Evolutionary conservation across 2,113 vertebrate genomes (phyloP).

Genomic region (Chaenocephalus aceratus): DNA sequence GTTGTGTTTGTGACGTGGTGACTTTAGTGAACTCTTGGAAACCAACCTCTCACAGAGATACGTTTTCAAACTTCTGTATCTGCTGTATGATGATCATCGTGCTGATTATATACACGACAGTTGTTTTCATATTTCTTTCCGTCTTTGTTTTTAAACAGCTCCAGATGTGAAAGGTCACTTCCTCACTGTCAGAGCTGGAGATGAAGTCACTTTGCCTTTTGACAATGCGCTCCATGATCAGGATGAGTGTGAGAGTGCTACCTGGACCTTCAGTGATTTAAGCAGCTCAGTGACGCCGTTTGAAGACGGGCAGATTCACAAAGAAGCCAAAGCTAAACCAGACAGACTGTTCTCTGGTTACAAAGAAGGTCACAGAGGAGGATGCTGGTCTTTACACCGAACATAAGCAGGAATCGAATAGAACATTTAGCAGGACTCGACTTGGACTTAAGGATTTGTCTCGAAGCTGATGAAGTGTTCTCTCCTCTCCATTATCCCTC

Average conservation of each 20-base stretch:
- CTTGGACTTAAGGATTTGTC: no score
- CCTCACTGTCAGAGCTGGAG: not conserved
- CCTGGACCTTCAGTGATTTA: rapidly evolving
- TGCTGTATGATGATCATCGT: no score
- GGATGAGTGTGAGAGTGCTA: not conserved
- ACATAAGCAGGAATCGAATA: not conserved
- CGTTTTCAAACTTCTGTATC: not conserved
- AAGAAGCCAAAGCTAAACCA: not conserved
- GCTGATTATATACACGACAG: no score
- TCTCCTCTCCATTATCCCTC: no score
- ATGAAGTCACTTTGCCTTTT: not conserved
- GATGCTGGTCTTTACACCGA: no score
- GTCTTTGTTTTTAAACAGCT: not conserved
- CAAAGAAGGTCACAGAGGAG: constrained; percentile 1
- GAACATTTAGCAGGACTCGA: no score
- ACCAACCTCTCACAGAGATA: no score
- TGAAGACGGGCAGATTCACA: not conserved
- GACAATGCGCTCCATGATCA: not conserved
- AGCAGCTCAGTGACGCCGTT: not conserved
- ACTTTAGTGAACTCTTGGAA: no score
- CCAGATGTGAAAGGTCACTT: rapidly evolving
- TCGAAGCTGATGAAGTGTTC: constrained; percentile 38
- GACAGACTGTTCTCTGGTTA: constrained; percentile 42
- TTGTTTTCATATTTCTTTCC: no score
- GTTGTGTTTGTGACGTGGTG: no score